Conservation (phyloP, 2,113 vertebrate genomes). For the Microtus oregoni region DNA sequence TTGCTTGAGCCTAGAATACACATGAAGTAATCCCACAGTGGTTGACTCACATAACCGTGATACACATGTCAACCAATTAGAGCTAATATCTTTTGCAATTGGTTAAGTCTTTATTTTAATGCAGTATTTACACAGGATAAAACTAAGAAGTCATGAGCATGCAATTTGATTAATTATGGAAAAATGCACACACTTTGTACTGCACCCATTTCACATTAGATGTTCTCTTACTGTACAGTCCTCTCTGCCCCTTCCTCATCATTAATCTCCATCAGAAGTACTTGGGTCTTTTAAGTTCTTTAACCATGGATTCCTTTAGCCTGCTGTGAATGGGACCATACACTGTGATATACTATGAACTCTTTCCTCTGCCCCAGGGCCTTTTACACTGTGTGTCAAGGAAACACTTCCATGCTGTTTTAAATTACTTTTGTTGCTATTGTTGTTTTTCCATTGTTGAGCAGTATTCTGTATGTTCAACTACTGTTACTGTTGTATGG, state of each 20-base stretch:
- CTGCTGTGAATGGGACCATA: neutral
- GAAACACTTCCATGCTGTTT: neutral
- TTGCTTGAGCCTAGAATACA: neutral
- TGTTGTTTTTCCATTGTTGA: neutral
- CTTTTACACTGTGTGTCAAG: neutral
- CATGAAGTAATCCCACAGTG: neutral
- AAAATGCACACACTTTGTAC: neutral
- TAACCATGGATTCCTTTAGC: neutral
- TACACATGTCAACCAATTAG: neutral
- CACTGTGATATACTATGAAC: accelerated
- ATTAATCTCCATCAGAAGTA: neutral
- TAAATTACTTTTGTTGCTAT: neutral
- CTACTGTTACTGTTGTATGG: neutral
- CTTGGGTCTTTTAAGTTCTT: neutral
- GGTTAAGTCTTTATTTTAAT: slow-evolving; percentile 22
- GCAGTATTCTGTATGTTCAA: neutral
- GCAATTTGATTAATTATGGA: neutral
- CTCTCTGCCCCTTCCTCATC: neutral
- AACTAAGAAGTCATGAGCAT: neutral
- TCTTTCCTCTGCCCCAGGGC: neutral
- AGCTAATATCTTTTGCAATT: neutral
- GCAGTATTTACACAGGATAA: neutral
- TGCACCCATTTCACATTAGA: neutral
- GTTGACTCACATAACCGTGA: neutral
- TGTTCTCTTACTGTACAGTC: neutral